Base-by-base conservation (phyloP, 1,140 invertebrate species). In the Rhagoletis pomonella region DNA sequence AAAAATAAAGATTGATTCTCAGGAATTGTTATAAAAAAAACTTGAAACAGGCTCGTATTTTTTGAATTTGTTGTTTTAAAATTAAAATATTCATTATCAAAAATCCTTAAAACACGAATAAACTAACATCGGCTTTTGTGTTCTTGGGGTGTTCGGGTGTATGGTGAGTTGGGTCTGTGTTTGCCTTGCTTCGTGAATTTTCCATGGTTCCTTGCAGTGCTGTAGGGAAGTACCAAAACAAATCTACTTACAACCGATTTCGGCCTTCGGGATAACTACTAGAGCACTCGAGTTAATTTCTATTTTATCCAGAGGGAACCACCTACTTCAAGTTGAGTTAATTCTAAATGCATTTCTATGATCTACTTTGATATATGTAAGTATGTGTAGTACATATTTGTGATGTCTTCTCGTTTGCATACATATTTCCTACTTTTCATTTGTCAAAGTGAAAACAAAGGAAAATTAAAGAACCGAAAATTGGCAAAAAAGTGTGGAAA, bases 241-340 rank as follows among this genome's bases (percentile, higher is more conserved):
- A 17, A 62, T 9, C 60, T 17, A 62, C 60, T 62, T 62, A 62
- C 12, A 62, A 12, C 17, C 60, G 60, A 62, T 14, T 12, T 62
- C 12, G 9, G 12, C 60, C 60, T 62, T 62, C n/a, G 60, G n/a
- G 60, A 29, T n/a, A 14, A 7, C 60, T 17, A 62, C 4, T 14
- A 1, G n/a, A 62, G 12, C 17, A 29, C 29, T 55, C 50, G 1
- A 7, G 50, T 55, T 55, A 55, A 55, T 55, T 55, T 5, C 50
- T 55, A 12, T 59, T 14, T 62, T 62, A 62, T 29, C 60, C 4
- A 62, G 17, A 62, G 60, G 60, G 12, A 4, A 14, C 60, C 60
- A 62, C 60, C 60, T 62, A n/a, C 12, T 62, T 62, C 12, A 62
- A 62, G 60, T 73, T 73, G 29, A 29, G 44, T 73, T 73, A 42